Conservation (phyloP, 2,113 vertebrate species). For the Tragelaphus imberbis region DNA sequence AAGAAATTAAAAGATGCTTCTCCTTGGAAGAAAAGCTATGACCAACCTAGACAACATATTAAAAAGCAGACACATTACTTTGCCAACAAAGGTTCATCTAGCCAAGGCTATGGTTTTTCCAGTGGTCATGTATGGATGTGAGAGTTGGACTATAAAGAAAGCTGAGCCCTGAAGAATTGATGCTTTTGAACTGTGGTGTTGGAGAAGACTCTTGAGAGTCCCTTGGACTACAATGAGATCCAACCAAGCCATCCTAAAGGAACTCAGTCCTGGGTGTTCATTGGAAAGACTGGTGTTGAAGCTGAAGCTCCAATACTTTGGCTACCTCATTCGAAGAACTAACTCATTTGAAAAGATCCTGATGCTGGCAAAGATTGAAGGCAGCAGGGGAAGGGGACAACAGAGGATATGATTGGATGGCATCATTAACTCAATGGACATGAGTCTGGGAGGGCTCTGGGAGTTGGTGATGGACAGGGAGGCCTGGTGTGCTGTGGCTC, state of each 20-base stretch:
- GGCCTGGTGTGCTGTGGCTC: background rate
- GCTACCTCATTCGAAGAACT: background rate
- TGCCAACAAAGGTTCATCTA: background rate
- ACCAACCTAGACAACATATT: background rate
- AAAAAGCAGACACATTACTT: background rate
- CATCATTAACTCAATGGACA: background rate
- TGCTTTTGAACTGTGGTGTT: background rate
- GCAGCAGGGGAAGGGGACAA: background rate
- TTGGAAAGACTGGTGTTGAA: background rate
- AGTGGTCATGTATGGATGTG: background rate
- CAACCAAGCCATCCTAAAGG: background rate
- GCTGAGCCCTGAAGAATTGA: background rate
- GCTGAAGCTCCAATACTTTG: background rate
- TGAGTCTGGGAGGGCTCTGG: background rate
- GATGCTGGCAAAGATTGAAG: background rate
- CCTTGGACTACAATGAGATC: background rate
- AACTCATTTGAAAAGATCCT: background rate
- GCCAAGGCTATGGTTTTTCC: background rate
- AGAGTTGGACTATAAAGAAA: background rate
- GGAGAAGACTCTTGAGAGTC: background rate
- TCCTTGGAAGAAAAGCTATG: background rate
- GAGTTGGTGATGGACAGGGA: background rate
- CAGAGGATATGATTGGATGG: background rate
- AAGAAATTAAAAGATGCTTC: background rate
- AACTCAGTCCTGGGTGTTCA: background rate